A percentile compares a stretch with the other conserved stretches of the same genome.
Conservation (phyloP, 2,113 vertebrate genomes). For the Gymnorhina tibicen region DNA sequence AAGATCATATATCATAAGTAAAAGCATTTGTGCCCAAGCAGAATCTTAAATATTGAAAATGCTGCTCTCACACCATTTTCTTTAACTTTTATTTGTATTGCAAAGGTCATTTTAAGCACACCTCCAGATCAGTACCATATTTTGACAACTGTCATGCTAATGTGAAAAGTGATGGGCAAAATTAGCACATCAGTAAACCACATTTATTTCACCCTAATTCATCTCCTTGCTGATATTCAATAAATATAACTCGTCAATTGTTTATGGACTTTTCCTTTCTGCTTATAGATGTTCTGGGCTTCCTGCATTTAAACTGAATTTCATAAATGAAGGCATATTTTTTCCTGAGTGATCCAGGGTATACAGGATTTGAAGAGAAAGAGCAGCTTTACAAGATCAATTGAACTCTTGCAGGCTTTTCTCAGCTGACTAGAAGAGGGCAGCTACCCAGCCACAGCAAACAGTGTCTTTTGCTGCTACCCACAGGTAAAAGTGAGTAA, state of each 20-base stretch:
- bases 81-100: background rate
- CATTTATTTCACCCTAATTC: background rate
- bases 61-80: background rate
- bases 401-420: background rate
- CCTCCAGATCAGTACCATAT: background rate
- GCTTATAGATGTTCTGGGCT: background rate
- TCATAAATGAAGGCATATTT: background rate
- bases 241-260: background rate
- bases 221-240: background rate
- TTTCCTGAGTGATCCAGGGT: background rate
- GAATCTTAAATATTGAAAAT: constrained; percentile 13
- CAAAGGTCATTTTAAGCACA: constrained; percentile 29
- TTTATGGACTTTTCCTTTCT: background rate
- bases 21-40: background rate
- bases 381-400: background rate
- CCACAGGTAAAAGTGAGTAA: constrained; percentile 54
- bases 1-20: background rate
- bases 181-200: background rate
- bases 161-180: background rate
- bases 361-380: background rate
- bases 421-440: background rate
- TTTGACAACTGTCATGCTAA: background rate
- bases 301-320: background rate
- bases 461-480: constrained; percentile 50
- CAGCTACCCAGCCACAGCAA: background rate